Conservation (phyloP, 2,888 invertebrate genomes). For the Therioaphis trifolii region DNA sequence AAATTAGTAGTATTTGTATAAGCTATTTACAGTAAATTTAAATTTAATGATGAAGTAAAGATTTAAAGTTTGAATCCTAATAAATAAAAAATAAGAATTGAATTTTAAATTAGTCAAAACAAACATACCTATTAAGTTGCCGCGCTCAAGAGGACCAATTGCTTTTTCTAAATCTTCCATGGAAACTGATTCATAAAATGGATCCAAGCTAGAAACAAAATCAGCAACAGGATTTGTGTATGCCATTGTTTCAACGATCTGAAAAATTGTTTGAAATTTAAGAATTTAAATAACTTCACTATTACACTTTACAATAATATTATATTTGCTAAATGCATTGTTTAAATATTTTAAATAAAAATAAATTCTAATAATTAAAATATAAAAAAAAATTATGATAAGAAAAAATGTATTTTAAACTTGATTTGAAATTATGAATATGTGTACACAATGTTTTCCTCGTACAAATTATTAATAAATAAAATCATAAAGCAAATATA, state of each 20-base stretch:
- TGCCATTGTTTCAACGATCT: constrained; percentile 98
- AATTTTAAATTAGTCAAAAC: too few species aligned
- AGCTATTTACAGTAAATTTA: too few species aligned
- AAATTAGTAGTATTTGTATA: too few species aligned
- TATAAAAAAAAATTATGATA: not conserved
- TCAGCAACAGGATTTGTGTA: constrained; percentile 84
- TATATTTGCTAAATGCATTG: too few species aligned
- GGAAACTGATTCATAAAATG: constrained; percentile 78
- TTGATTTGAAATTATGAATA: not conserved
- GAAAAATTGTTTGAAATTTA: too few species aligned
- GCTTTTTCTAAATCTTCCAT: constrained; percentile 80
- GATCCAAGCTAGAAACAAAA: constrained; percentile 84
- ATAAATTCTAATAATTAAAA: not conserved
- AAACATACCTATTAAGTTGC: constrained; percentile 71
- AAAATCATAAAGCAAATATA: not conserved
- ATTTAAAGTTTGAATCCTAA: too few species aligned
- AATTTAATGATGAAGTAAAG: too few species aligned
- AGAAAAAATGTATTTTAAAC: not conserved
- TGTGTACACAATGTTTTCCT: not conserved
- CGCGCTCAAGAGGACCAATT: constrained; percentile 80
- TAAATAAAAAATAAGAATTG: too few species aligned
- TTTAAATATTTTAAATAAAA: not conserved
- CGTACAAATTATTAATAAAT: not conserved
- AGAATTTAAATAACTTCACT: too few species aligned
- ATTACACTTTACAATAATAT: not conserved